A percentile compares a stretch with the other conserved stretches of the same genome.
phyloP scores from a whole-genome alignment of 2,888 invertebrate genomes.

The Cosmia trapezina region DNA sequence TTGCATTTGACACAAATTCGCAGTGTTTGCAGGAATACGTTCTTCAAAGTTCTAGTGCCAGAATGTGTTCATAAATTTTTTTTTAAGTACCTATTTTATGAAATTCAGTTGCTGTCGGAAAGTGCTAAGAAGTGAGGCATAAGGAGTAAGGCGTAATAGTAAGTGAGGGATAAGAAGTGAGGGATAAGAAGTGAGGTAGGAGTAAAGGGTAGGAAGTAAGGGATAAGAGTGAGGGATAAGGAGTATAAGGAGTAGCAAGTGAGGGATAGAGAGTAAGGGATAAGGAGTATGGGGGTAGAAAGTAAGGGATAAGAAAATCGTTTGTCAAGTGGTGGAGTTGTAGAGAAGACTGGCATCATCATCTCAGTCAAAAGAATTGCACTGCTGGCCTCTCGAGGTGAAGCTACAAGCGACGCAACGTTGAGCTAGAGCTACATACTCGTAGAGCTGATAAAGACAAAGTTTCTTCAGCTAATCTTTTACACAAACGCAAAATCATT shows the following conservation, averaged over 20 bases:
- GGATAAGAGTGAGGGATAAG: no score
- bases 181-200: no score
- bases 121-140: background rate
- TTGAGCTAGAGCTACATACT: background rate
- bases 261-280: no score
- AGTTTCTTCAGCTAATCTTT: background rate
- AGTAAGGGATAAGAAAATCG: background rate
- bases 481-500: background rate
- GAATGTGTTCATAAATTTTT: background rate
- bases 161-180: no score
- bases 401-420: background rate
- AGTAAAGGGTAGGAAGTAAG: no score
- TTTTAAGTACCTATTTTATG: background rate
- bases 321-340: background rate
- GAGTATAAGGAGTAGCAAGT: no score
- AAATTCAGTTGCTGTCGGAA: background rate
- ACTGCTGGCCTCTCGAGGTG: background rate
- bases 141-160: background rate
- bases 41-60: background rate
- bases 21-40: background rate
- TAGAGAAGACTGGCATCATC: background rate
- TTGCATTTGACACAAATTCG: constrained; percentile 13
- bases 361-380: no score
- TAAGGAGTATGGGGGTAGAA: no score
- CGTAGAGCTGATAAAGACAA: background rate